These are phyloP conservation scores for Tipula unca DNA, from an alignment of 2,888 invertebrate species.

Conservation along the genomic window DNA sequence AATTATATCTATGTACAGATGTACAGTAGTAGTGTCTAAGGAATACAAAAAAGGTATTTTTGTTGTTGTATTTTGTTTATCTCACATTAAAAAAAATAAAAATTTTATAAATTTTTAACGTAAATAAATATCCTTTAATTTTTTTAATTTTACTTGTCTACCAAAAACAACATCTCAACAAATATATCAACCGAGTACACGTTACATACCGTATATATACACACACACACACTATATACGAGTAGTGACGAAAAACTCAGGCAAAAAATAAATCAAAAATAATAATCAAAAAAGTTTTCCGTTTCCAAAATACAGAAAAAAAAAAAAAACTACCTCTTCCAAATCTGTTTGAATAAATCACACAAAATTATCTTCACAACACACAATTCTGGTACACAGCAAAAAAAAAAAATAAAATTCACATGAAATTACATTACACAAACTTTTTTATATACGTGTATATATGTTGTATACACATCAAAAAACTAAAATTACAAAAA, in stretches of 20 bases:
- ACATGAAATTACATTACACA: slow-evolving; percentile 4
- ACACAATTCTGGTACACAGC: neutral
- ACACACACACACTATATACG: neutral
- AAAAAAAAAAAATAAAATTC: neutral
- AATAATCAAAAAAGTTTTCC: slow-evolving; percentile 2
- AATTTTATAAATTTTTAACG: neutral
- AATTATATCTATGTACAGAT: neutral
- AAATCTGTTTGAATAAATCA: slow-evolving; percentile 14
- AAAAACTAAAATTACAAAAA: neutral
- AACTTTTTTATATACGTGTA: neutral
- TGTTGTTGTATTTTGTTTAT: neutral
- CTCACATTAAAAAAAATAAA: neutral
- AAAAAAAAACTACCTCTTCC: neutral
- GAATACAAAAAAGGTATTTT: neutral
- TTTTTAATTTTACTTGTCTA: neutral
- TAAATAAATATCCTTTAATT: neutral
- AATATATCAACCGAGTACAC: neutral
- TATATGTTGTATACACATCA: too few relatives aligned
- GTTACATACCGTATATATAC: neutral
- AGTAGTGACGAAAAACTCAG: neutral
- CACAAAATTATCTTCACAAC: neutral
- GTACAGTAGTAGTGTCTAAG: neutral
- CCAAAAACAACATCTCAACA: neutral
- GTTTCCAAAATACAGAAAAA: neutral
- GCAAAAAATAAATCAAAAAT: slow-evolving; percentile 3